These are phyloP conservation scores for Zosterops pallidus DNA, from an alignment of 2,113 vertebrate species.

Conservation along the genomic window DNA sequence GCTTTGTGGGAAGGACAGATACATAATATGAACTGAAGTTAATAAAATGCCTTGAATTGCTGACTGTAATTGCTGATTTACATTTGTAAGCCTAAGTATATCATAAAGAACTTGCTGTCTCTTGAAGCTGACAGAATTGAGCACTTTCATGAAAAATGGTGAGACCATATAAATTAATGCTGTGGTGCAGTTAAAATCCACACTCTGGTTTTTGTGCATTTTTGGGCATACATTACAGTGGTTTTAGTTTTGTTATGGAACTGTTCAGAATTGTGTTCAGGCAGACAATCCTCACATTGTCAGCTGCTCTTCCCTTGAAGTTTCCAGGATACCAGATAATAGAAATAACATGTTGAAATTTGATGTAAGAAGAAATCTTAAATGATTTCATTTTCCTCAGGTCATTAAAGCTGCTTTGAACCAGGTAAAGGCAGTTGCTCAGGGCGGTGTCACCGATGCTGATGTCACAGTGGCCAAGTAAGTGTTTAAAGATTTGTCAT, in stretches of 20 bases:
- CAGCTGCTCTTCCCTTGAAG: not conserved
- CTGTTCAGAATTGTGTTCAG: not conserved
- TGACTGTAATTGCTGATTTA: not conserved
- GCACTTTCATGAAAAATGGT: not conserved
- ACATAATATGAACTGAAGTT: not conserved
- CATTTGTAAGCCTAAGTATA: not conserved
- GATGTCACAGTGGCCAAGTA: conserved; percentile 91
- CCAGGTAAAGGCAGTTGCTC: conserved; percentile 84
- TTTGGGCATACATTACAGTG: not conserved
- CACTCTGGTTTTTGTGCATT: not conserved
- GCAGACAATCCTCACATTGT: not conserved
- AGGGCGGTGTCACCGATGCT: conserved; percentile 81
- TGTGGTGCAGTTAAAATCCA: not conserved
- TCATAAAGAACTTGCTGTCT: not conserved
- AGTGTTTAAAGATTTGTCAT: conserved; percentile 49
- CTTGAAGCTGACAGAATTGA: not conserved
- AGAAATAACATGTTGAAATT: not conserved
- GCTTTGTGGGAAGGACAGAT: not conserved
- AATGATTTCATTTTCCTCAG: conserved; percentile 58
- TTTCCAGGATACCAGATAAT: not conserved
- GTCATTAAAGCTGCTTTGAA: conserved; percentile 88
- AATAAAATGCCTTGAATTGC: not conserved
- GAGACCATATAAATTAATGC: not conserved
- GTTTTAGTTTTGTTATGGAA: not conserved
- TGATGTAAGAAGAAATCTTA: not conserved